Percentiles rank a stretch among this genome's conserved stretches.
These are phyloP conservation scores for Disparrhopalites patrizii DNA, from an alignment of 2,888 invertebrate genomes.

Conservation along the genomic window DNA sequence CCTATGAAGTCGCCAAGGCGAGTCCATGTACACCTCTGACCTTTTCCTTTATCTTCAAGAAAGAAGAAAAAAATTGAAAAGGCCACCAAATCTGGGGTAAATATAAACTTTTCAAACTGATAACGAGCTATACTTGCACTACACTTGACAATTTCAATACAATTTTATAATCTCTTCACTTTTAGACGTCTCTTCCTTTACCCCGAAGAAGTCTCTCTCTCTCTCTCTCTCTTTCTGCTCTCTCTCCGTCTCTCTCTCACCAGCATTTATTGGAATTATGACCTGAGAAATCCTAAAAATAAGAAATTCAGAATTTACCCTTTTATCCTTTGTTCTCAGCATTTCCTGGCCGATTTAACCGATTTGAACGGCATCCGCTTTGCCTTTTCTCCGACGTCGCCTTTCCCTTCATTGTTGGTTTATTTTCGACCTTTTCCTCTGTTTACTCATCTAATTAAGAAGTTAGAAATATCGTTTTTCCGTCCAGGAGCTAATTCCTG, in stretches of 20 bases:
- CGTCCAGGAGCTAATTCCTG: too few species aligned
- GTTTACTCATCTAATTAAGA: neutral
- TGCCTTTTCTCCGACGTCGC: neutral
- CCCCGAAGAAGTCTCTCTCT: slow-evolving; percentile 12
- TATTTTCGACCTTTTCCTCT: neutral
- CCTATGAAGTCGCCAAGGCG: slow-evolving; percentile 5
- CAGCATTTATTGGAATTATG: too few species aligned
- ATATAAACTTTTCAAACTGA: slow-evolving; percentile 22
- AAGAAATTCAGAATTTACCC: neutral
- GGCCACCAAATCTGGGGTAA: slow-evolving; percentile 30
- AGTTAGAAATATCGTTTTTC: too few species aligned
- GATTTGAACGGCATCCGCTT: neutral
- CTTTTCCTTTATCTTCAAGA: slow-evolving; percentile 10
- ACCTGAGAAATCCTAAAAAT: too few species aligned
- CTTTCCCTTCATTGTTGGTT: neutral
- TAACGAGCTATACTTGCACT: slow-evolving; percentile 4
- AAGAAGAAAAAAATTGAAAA: neutral
- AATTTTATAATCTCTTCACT: too few species aligned
- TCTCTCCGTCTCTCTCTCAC: neutral
- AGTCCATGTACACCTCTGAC: slow-evolving; percentile 21
- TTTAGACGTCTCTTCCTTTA: too few species aligned
- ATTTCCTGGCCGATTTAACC: neutral
- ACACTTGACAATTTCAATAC: too few species aligned
- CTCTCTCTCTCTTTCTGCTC: neutral
- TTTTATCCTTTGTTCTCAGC: neutral